Evolutionary conservation across 2,888 invertebrate species (phyloP), one percentile per base, ranked within the genome.

Genomic region (Himalopsyche tibetana): DNA sequence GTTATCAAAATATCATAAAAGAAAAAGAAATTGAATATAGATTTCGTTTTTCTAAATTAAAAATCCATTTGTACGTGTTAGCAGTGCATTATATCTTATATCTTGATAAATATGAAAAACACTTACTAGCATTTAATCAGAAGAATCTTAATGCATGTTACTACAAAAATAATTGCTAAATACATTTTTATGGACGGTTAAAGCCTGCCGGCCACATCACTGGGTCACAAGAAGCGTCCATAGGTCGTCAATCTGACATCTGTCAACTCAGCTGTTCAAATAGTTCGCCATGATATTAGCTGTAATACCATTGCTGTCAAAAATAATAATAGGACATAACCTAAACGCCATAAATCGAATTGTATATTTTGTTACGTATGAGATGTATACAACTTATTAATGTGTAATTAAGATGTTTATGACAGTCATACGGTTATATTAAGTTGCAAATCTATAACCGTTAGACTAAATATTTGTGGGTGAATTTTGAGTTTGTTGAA

Each of bases 111-210:
- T 87, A 89, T 89, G 86, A 87, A 42, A 84, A 82, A 40, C 87
- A 95, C 97, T 94, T 94, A 97, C 97, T 97, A 97, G 5, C 96
- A 93, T 17, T 96, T 96, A 89, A 97, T 94, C 85, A 97, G 93
- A 82, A 97, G 92, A 85, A 96, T 28, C 56, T 86, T 85, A 17
- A 88, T 55, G 74, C 87, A 87, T 55, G 87, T 84, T 45, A 88
- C 85, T 11, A 88, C 74, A 69, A 87, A 87, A 82, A 87, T 85
- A 80, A 85, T 85, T 11, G 85, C 85, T 85, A 87, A 82, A 83
- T 84, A 87, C 87, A 87, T 87, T 80, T 28, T 83, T 51, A 40
- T 11, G 63, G 38, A 36, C 55, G n/a, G 51, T 55, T 74, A 81
- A 55, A 81, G 84, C 85, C 83, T 36, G 51, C 82, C 84, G 87